These are phyloP conservation scores for Gallinago undulata DNA, from an alignment of 2,113 vertebrate species.

Conservation along the genomic window DNA sequence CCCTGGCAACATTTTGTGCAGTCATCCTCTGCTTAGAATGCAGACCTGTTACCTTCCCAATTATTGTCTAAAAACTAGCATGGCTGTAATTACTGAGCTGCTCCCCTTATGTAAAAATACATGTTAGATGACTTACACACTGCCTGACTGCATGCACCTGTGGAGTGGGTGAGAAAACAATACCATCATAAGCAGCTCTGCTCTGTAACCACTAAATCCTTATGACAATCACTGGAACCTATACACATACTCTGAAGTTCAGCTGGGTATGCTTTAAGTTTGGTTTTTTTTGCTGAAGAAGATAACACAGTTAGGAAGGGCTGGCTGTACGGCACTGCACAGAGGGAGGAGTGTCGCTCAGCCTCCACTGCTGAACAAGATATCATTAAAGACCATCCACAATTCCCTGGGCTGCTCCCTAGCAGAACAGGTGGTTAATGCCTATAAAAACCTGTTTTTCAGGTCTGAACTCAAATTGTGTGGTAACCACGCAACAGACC, in stretches of 20 bases:
- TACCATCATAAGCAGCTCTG: not conserved
- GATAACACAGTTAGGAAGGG: too few relatives aligned
- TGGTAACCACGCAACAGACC: slow-evolving; percentile 47
- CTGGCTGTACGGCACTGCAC: not conserved
- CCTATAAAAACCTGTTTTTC: slow-evolving; percentile 54
- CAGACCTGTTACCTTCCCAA: not conserved
- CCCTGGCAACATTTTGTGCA: not conserved
- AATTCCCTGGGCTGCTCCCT: not conserved
- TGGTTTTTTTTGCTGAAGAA: too few relatives aligned
- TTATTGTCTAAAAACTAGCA: not conserved
- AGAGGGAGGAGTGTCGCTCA: not conserved
- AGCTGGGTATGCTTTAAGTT: not conserved
- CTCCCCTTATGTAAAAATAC: not conserved
- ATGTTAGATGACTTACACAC: not conserved
- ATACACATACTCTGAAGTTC: not conserved
- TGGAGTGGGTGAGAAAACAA: not conserved
- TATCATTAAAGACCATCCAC: not conserved
- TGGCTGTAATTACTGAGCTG: rapidly evolving
- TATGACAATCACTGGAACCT: not conserved
- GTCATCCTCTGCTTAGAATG: not conserved
- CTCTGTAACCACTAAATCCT: not conserved
- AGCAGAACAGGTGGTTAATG: not conserved
- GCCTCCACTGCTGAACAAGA: not conserved
- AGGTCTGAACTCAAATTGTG: slow-evolving; percentile 21
- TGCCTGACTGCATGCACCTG: not conserved